Evolutionary conservation across 1,140 invertebrate species (phyloP), one percentile per base, ranked within the genome.

Genomic region (Tribolium madens): DNA sequence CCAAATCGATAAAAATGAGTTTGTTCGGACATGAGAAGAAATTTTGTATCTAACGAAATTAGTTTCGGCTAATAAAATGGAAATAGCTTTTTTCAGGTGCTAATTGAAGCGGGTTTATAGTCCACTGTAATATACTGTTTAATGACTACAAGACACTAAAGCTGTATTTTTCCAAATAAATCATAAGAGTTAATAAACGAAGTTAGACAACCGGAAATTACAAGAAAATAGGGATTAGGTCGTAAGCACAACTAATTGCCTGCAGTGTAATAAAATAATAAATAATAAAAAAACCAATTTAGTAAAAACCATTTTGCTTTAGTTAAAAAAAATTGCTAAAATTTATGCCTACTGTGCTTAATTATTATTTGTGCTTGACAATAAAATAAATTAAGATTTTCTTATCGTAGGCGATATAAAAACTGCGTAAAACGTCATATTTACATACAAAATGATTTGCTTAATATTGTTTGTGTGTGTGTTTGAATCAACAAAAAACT

Each of bases 271-370:
- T 64, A 33, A 64, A 64, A 64, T 64, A 64, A 64, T 64, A 64
- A 64, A 64, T 64, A 64, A 64, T 64, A 64, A 64, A 64, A 26
- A 64, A n/a, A 12, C 10, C n/a, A 64, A 64, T 64, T 64, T 64
- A 12, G 14, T 10, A 9, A 64, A 64, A 33, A 26, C 57, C 13
- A 12, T 64, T 57, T 64, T 64, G 21, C 36, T 64, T 64, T 64
- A 14, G 2, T n/a, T 42, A 42, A 42, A 42, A 42, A 42, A 10
- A 42, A 42, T 42, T 42, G 36, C n/a, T 10, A 9, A 42, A 42
- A 42, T 26, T 21, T 26, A 26, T 5, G 21, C 21, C 3, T 1
- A 5, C 21, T 26, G 21, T 26, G 21, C 21, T 26, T 26, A 26
- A 26, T 26, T 26, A 26, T 26, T 26, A 26, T 26, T 26, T 26